These are phyloP conservation scores for Aphelinus certus DNA, from an alignment of 1,140 invertebrate species.

Conservation along the genomic window DNA sequence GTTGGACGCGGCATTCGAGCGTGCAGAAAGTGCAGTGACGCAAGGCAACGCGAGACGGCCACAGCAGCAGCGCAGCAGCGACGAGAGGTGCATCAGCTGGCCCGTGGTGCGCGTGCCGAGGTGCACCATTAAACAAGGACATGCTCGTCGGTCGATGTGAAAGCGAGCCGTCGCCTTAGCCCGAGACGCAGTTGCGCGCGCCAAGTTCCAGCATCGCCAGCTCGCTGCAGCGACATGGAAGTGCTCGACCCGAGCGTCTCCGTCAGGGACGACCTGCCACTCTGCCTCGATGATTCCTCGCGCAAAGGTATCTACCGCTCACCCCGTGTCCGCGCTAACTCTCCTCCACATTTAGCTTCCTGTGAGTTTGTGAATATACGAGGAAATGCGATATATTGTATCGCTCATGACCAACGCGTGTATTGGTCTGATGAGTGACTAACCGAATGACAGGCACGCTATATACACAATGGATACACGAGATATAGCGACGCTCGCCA, in stretches of 20 bases:
- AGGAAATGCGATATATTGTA: not conserved
- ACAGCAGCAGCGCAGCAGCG: too few relatives aligned
- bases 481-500: not conserved
- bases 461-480: not conserved
- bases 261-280: slow-evolving; percentile 52
- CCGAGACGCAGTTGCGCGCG: too few relatives aligned
- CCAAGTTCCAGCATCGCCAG: too few relatives aligned
- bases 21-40: too few relatives aligned
- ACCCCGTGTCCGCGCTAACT: slow-evolving; percentile 8
- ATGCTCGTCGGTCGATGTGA: too few relatives aligned
- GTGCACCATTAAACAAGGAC: too few relatives aligned
- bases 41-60: too few relatives aligned
- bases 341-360: not conserved
- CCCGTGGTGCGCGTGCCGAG: too few relatives aligned
- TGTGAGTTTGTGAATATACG: not conserved
- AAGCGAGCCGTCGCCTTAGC: too few relatives aligned
- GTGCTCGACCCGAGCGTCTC: slow-evolving; percentile 55
- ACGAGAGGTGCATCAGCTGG: too few relatives aligned
- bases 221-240: slow-evolving; percentile 45
- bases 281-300: slow-evolving; percentile 54
- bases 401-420: too few relatives aligned
- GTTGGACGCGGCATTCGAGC: too few relatives aligned
- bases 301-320: slow-evolving; percentile 50
- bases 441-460: not conserved
- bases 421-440: not conserved